Evolutionary conservation across 2,113 vertebrate genomes (phyloP).

Genomic region (Anser brachyrhynchus): DNA sequence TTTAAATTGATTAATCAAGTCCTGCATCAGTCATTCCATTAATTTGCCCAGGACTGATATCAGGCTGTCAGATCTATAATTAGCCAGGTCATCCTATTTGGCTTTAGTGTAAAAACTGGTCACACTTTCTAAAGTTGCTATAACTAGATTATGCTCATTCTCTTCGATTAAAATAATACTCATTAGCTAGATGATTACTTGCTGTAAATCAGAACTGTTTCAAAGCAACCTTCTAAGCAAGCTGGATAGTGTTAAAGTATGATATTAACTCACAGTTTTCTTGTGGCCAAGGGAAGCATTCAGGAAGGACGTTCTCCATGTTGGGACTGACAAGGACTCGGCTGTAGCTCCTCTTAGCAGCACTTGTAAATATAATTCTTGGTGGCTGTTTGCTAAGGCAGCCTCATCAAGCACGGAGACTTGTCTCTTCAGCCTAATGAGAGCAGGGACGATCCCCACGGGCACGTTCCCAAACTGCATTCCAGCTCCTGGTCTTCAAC

Average conservation of each 20-base stretch:
- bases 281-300: not conserved
- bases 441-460: not conserved
- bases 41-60: slow-evolving; percentile 4
- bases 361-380: not conserved
- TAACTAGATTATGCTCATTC: not conserved
- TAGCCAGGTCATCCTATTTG: not conserved
- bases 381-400: not conserved
- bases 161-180: not conserved
- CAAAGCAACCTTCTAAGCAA: not conserved
- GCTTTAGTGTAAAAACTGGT: not conserved
- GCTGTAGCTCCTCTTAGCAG: not conserved
- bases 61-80: not conserved
- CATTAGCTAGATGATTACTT: slow-evolving; percentile 13
- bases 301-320: not conserved
- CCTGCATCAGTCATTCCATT: not conserved
- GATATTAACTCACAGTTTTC: not conserved
- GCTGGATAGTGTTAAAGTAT: not conserved
- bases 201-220: slow-evolving; percentile 10
- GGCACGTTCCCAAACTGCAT: not conserved
- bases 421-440: not conserved
- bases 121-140: not conserved
- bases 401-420: not conserved
- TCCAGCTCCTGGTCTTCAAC: not conserved
- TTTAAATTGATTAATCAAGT: slow-evolving; percentile 20
- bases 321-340: not conserved